Evolutionary conservation across 2,113 vertebrate genomes (phyloP).

Genomic region (Guaruba guarouba): DNA sequence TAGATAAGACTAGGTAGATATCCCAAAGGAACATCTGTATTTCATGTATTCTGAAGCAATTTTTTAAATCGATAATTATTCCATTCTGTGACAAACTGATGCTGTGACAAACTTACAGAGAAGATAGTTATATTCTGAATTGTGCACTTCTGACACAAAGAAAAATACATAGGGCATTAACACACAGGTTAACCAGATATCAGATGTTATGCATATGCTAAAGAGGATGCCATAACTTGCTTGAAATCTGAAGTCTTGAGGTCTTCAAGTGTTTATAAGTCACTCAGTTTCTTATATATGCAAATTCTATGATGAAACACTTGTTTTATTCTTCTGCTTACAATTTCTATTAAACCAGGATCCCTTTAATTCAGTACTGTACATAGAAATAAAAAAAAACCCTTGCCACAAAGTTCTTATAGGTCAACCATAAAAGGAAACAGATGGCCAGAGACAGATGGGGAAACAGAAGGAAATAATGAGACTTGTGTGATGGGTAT

Average conservation of each 20-base stretch:
- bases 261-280: background rate
- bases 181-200: background rate
- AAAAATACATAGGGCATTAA: background rate
- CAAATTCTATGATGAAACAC: background rate
- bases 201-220: background rate
- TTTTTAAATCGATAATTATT: background rate
- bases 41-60: background rate
- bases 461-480: slow-evolving; percentile 36
- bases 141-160: background rate
- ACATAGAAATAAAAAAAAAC: background rate
- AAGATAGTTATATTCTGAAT: background rate
- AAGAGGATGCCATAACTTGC: background rate
- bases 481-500: background rate
- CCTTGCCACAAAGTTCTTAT: background rate
- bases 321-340: background rate
- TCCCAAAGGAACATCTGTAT: background rate
- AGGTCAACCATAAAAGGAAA: background rate
- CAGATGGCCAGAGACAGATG: slow-evolving; percentile 57
- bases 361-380: background rate
- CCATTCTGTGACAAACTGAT: background rate
- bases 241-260: background rate
- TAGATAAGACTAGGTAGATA: background rate
- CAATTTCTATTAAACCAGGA: background rate
- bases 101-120: background rate
- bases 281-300: background rate